Evolutionary conservation across 2,888 invertebrate species (phyloP).

Genomic region (Deilephila porcellus): DNA sequence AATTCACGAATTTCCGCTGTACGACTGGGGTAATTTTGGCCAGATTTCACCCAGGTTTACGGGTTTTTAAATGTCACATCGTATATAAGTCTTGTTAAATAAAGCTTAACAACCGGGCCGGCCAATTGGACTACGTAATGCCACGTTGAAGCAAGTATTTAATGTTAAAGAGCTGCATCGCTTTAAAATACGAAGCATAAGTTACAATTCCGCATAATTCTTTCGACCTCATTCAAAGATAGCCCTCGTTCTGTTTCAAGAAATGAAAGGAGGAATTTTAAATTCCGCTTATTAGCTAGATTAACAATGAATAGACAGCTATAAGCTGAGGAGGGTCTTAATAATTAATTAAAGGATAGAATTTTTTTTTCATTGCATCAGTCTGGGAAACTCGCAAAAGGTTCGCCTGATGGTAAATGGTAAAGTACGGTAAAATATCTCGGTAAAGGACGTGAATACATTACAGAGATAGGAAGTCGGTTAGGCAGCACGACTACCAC

Average conservation of each 20-base stretch:
- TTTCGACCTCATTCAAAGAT: background rate
- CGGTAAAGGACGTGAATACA: too few relatives aligned
- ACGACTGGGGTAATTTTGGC: slow-evolving; percentile 26
- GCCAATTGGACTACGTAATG: slow-evolving; percentile 15
- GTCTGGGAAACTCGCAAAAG: too few relatives aligned
- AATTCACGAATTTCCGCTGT: background rate
- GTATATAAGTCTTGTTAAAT: slow-evolving; percentile 26
- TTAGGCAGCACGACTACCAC: too few relatives aligned
- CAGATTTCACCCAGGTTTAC: slow-evolving; percentile 32
- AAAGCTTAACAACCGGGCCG: slow-evolving; percentile 21
- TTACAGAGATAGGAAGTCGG: too few relatives aligned
- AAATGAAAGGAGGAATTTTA: background rate
- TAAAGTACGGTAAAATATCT: too few relatives aligned
- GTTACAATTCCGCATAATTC: background rate
- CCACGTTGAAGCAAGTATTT: slow-evolving; percentile 10
- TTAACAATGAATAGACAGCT: background rate
- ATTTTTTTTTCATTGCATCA: too few relatives aligned
- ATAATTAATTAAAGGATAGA: background rate
- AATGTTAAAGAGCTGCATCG: slow-evolving; percentile 3
- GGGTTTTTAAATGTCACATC: slow-evolving; percentile 35
- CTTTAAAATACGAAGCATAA: background rate
- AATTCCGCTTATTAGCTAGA: background rate
- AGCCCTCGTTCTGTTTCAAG: background rate
- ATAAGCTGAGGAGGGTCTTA: background rate
- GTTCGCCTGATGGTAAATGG: too few relatives aligned